Percentiles rank a stretch among this genome's conserved stretches.
phyloP scores from a whole-genome alignment of 2,888 invertebrate genomes.

The Amphipyra berbera region DNA sequence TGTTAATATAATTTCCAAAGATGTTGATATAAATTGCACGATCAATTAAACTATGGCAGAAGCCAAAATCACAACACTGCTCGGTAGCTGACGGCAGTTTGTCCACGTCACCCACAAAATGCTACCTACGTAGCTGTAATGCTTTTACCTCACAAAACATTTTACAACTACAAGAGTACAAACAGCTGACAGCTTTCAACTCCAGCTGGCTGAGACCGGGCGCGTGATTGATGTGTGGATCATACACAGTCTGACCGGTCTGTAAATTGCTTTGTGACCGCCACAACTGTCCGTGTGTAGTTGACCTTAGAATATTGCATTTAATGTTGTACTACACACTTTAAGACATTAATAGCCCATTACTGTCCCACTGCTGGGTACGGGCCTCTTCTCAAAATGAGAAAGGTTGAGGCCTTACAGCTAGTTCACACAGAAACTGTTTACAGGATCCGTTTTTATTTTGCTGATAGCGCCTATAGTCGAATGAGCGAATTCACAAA shows the following conservation, averaged over 20 bases:
- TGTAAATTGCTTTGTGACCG: slow-evolving; percentile 30
- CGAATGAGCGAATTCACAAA: too few relatives aligned
- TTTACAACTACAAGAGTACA: slow-evolving; percentile 3
- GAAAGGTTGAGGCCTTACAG: too few relatives aligned
- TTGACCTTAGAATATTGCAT: slow-evolving; percentile 12
- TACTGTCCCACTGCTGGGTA: too few relatives aligned
- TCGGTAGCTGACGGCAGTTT: not conserved
- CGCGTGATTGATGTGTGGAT: slow-evolving; percentile 43
- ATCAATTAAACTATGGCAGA: too few relatives aligned
- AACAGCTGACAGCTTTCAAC: slow-evolving; percentile 38
- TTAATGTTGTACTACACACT: not conserved
- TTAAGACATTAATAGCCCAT: too few relatives aligned
- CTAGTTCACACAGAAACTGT: too few relatives aligned
- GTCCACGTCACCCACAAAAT: not conserved
- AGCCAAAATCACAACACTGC: too few relatives aligned
- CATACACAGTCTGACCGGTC: slow-evolving; percentile 26
- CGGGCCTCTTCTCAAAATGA: too few relatives aligned
- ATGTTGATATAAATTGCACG: too few relatives aligned
- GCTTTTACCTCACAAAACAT: not conserved
- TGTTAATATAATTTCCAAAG: too few relatives aligned
- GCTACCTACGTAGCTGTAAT: not conserved
- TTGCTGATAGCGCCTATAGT: too few relatives aligned
- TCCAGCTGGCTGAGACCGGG: slow-evolving; percentile 25
- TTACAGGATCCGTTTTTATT: too few relatives aligned
- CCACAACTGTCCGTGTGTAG: slow-evolving; percentile 11